phyloP scores from a whole-genome alignment of 2,113 vertebrate species.

The Asarcornis scutulata region DNA sequence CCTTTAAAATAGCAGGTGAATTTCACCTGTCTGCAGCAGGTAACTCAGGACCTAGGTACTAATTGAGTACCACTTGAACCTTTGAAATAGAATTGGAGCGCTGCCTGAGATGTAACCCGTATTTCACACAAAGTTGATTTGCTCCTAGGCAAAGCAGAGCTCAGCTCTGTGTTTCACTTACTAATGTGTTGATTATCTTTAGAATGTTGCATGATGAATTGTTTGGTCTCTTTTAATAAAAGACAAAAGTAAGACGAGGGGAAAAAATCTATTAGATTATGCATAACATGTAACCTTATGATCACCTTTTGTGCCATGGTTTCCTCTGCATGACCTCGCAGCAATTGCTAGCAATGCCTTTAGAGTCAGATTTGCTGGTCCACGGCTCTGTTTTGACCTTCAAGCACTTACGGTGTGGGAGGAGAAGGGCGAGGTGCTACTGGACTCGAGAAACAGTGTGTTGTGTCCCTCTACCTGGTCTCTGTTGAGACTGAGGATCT shows the following conservation, averaged over 20 bases:
- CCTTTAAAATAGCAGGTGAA: constrained; percentile 35
- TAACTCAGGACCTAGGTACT: neutral
- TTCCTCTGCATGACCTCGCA: neutral
- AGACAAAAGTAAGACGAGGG: neutral
- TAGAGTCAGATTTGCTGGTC: neutral
- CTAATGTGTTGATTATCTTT: neutral
- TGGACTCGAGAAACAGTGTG: neutral
- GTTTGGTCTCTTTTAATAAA: neutral
- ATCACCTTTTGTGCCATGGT: neutral
- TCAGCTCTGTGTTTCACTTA: neutral
- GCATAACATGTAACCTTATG: neutral
- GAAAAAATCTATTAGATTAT: neutral
- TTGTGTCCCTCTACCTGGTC: constrained; percentile 26
- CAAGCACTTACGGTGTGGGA: neutral
- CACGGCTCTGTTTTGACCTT: neutral
- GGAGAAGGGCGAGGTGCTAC: constrained; percentile 32
- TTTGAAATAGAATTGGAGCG: neutral
- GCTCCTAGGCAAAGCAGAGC: neutral
- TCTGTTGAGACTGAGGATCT: neutral
- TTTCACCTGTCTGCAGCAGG: neutral
- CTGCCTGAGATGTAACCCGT: neutral
- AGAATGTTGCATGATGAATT: neutral
- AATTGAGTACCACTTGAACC: neutral
- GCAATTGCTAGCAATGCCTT: neutral
- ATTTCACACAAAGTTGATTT: neutral